Evolutionary conservation across 2,888 invertebrate species (phyloP), one percentile per base, ranked within the genome.

Genomic region (Xylocampa areola): DNA sequence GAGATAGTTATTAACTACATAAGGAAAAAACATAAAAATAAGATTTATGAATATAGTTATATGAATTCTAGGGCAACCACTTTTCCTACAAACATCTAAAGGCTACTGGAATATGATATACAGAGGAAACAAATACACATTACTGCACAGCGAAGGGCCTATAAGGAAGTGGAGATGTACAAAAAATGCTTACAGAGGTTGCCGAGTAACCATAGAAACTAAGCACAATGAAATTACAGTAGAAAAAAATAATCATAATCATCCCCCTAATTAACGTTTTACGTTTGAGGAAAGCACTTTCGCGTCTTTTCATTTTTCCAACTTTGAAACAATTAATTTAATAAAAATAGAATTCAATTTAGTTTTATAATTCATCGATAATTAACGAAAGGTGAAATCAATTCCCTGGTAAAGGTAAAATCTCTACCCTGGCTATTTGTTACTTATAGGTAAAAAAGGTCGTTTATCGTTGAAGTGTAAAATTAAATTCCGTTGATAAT

Each of bases 121-220:
- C 17, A 19, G 7, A n/a, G 54, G 60, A 6, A 54, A 55, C 13
- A 59, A 59, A 40, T 65, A 51, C 33, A 29, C 53, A 0, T 44
- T 60, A 11, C 11, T 41, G 0, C 16, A 25, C 0, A 8, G 7
- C 2, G 36, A 30, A 2, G 54, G 52, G 10, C 37, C 45, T 6
- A 5, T 35, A n/a, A 41, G 21, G 17, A 55, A 17, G 23, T 67
- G 55, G 66, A 40, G 52, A 3, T 67, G 68, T 29, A 55, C 45
- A 0, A 51, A 60, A 5, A 30, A 50, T 7, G 40, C 53, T 8
- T 50, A 60, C 0, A 55, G 49, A 47, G 66, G 54, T 14, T 66
- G 67, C 17, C 30, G 30, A 30, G 55, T 66, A n/a, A 66, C 43
- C 2, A 2, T 66, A 10, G 43, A 59, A 29, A 59, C 66, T 1